Conservation (phyloP, 2,113 vertebrate species). For the Pygoscelis adeliae region DNA sequence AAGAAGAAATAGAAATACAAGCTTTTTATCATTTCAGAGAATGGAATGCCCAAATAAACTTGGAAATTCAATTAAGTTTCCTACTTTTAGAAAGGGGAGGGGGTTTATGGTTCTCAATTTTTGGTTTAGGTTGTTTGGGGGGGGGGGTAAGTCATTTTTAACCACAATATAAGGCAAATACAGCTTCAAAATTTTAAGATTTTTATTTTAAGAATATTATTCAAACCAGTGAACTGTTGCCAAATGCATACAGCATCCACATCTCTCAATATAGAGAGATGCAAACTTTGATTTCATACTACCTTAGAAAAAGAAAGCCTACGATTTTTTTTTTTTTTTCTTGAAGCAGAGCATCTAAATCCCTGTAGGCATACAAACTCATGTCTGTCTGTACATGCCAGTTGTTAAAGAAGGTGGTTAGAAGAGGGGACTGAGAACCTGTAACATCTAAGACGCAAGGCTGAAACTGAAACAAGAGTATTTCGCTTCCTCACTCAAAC, state of each 20-base stretch:
- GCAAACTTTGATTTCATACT: not conserved
- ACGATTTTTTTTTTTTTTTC: not conserved
- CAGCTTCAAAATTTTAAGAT: not conserved
- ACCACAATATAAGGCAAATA: not conserved
- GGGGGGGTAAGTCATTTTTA: not conserved
- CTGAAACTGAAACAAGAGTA: not conserved
- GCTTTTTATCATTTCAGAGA: not conserved
- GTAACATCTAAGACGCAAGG: not conserved
- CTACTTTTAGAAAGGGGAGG: not conserved
- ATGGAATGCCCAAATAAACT: not conserved
- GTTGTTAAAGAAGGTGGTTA: not conserved
- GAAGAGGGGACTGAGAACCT: not conserved
- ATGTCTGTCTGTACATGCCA: not conserved
- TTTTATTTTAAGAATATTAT: not conserved
- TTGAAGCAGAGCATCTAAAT: not conserved
- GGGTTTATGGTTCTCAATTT: not conserved
- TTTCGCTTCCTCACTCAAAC: not conserved
- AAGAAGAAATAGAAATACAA: not conserved
- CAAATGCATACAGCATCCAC: not conserved
- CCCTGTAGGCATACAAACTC: not conserved
- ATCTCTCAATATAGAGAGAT: not conserved
- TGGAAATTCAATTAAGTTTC: not conserved
- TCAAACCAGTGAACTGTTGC: not conserved
- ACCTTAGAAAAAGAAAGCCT: not conserved
- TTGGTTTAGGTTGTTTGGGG: not conserved